A percentile compares a stretch with the other conserved stretches of the same genome.
These are phyloP conservation scores for Drosophila rubida DNA, from an alignment of 2,888 invertebrate species.

Conservation along the genomic window DNA sequence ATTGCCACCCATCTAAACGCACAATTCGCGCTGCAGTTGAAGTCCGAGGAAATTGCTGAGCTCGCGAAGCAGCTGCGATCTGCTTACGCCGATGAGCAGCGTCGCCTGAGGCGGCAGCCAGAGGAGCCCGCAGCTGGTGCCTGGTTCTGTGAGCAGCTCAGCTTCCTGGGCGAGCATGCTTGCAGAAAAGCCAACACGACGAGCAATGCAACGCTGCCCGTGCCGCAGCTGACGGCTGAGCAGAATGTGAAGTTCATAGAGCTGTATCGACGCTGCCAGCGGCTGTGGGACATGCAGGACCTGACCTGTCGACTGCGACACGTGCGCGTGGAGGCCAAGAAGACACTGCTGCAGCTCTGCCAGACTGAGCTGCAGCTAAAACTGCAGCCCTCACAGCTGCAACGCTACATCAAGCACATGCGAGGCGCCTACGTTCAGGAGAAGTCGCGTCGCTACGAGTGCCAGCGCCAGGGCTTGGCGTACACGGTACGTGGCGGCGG, in stretches of 20 bases:
- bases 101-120: slow-evolving; percentile 14
- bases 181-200: neutral
- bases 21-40: slow-evolving; percentile 25
- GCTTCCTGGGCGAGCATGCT: slow-evolving; percentile 20
- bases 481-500: slow-evolving; percentile 4
- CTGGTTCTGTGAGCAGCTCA: slow-evolving; percentile 33
- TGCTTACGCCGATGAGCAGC: slow-evolving; percentile 21
- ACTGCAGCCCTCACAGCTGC: slow-evolving; percentile 33
- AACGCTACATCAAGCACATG: slow-evolving; percentile 24
- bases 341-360: slow-evolving; percentile 39
- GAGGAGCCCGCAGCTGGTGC: neutral
- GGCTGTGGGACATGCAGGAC: slow-evolving; percentile 46
- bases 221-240: slow-evolving; percentile 31
- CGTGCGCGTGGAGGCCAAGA: slow-evolving; percentile 37
- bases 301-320: slow-evolving; percentile 36
- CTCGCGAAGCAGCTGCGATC: slow-evolving; percentile 27
- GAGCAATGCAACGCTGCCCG: slow-evolving; percentile 2
- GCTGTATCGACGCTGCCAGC: slow-evolving; percentile 34
- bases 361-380: slow-evolving; percentile 26
- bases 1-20: slow-evolving; percentile 30
- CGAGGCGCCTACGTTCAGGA: slow-evolving; percentile 25
- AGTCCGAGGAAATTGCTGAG: slow-evolving; percentile 12
- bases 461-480: neutral
- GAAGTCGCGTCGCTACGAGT: slow-evolving; percentile 31
- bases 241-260: slow-evolving; percentile 46